These are phyloP conservation scores for Caenorhabditis doughertyi DNA, from an alignment of 2,888 invertebrate species.

Conservation along the genomic window DNA sequence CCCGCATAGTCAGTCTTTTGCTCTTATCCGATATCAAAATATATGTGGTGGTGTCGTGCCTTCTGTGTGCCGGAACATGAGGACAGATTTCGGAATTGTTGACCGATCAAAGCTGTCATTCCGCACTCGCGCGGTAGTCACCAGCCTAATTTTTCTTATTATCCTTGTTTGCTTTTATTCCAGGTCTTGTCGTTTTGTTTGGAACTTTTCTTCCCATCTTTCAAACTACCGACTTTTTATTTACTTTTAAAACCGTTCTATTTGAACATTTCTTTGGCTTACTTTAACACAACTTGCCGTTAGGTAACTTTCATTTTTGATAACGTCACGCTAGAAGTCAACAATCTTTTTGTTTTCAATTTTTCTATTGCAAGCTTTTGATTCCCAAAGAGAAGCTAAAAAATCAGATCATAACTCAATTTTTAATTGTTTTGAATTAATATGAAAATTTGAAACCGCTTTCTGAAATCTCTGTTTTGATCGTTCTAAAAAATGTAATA, in stretches of 20 bases:
- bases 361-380: too few relatives aligned
- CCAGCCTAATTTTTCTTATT: slow-evolving; percentile 61
- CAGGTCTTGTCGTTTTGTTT: slow-evolving; percentile 57
- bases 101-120: slow-evolving; percentile 63
- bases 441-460: too few relatives aligned
- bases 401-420: too few relatives aligned
- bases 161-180: slow-evolving; percentile 59
- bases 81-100: slow-evolving; percentile 63
- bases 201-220: slow-evolving; percentile 27
- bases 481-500: too few relatives aligned
- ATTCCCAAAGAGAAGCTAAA: too few relatives aligned
- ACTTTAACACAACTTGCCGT: neutral
- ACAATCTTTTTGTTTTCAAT: neutral
- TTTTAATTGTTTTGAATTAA: too few relatives aligned
- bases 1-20: slow-evolving; percentile 60
- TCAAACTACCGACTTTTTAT: slow-evolving; percentile 35
- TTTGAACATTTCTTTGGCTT: slow-evolving; percentile 33
- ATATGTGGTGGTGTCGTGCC: slow-evolving; percentile 54
- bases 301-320: neutral
- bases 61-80: slow-evolving; percentile 60
- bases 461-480: too few relatives aligned
- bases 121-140: slow-evolving; percentile 42
- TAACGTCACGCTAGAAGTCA: neutral
- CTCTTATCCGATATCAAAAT: slow-evolving; percentile 63
- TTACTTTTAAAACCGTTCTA: slow-evolving; percentile 53